Evolutionary conservation across 2,113 vertebrate species (phyloP).

Genomic region (Ptychochromis oligacanthus): DNA sequence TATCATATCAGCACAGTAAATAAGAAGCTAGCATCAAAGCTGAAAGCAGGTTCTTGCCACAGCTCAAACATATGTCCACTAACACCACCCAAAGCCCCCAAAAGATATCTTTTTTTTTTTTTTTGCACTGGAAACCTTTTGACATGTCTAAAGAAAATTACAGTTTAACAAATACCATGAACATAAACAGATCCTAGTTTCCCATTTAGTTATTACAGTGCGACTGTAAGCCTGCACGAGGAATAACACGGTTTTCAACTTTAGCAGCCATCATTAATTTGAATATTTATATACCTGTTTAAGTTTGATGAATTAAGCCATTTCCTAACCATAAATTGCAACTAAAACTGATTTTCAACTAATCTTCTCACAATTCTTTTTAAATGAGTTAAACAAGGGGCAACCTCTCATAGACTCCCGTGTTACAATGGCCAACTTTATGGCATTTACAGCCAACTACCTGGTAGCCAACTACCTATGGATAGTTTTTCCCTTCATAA

Average conservation of each 20-base stretch:
- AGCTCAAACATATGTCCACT: not conserved
- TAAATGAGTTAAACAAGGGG: not conserved
- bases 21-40: too few species aligned
- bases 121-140: too few species aligned
- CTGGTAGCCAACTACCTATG: not conserved
- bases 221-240: not conserved
- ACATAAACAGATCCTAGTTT: too few species aligned
- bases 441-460: not conserved
- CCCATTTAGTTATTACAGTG: too few species aligned
- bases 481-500: not conserved
- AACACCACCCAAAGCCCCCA: too few species aligned
- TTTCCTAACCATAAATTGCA: not conserved
- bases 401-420: not conserved
- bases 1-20: too few species aligned
- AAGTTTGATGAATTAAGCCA: not conserved
- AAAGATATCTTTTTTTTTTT: too few species aligned
- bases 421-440: not conserved
- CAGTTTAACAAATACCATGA: too few species aligned
- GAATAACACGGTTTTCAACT: not conserved
- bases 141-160: too few species aligned
- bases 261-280: not conserved
- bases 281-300: not conserved
- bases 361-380: too few species aligned
- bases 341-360: not conserved
- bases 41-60: too few species aligned